phyloP scores from a whole-genome alignment of 2,797 vertebrate genomes.

The Hippopotamyrus pictus region DNA sequence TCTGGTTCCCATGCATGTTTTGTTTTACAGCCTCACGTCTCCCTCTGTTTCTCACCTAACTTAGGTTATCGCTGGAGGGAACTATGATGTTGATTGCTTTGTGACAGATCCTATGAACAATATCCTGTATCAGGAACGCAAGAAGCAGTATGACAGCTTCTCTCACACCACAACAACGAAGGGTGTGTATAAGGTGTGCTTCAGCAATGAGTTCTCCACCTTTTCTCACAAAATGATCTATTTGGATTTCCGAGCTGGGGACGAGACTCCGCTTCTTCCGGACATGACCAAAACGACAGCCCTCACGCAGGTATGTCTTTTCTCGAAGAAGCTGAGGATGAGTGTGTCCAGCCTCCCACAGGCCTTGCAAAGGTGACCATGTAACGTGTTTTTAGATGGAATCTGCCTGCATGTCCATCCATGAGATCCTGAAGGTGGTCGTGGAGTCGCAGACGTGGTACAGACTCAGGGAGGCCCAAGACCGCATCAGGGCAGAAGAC shows the following conservation, averaged over 20 bases:
- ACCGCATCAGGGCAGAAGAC: constrained; percentile 73
- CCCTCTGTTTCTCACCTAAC: not conserved
- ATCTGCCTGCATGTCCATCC: constrained; percentile 76
- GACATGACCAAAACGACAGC: constrained; percentile 62
- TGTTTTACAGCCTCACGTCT: not conserved
- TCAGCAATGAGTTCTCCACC: constrained; percentile 87
- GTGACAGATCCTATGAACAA: constrained; percentile 69
- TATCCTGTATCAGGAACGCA: constrained; percentile 71
- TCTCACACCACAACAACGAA: constrained; percentile 57
- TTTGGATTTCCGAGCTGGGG: constrained; percentile 75
- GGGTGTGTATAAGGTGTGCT: constrained; percentile 80
- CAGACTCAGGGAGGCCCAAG: constrained; percentile 75
- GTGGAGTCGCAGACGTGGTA: constrained; percentile 76
- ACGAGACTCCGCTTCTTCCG: constrained; percentile 65
- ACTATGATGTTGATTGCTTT: constrained; percentile 84
- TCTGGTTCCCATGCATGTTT: not conserved
- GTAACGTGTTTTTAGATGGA: constrained; percentile 64
- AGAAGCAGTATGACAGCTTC: constrained; percentile 84
- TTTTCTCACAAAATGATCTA: constrained; percentile 81
- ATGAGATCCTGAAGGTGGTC: constrained; percentile 75
- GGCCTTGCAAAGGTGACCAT: not conserved
- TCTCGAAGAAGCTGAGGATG: not conserved
- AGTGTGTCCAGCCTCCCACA: not conserved
- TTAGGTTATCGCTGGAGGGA: constrained; percentile 55
- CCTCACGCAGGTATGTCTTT: constrained; percentile 77